Percentiles rank a stretch among this genome's conserved stretches.
Conservation (phyloP, 2,113 vertebrate species). For the Centropus bengalensis region DNA sequence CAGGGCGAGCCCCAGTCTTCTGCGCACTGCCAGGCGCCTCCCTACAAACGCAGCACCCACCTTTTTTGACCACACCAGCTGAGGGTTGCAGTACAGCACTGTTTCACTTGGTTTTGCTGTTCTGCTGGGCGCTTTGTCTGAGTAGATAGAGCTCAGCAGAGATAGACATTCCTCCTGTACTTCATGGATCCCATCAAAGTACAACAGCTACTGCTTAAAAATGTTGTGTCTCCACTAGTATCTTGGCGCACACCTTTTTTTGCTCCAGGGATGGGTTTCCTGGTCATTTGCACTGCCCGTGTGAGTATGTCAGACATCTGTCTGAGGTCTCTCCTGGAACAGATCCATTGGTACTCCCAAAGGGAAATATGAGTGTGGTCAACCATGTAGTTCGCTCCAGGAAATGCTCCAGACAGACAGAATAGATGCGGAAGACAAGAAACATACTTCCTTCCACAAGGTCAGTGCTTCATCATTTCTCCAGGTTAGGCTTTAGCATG, state of each 20-base stretch:
- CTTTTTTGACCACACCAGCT: neutral
- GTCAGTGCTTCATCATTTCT: neutral
- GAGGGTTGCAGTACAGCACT: neutral
- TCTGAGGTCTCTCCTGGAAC: neutral
- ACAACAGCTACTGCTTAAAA: neutral
- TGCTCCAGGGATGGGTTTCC: neutral
- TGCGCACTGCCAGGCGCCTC: neutral
- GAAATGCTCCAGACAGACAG: neutral
- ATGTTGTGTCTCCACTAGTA: neutral
- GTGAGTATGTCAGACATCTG: fast-evolving
- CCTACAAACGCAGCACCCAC: neutral
- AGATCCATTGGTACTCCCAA: neutral
- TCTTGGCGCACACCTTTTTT: neutral
- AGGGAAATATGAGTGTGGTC: neutral
- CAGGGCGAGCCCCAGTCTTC: neutral
- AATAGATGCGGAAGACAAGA: neutral
- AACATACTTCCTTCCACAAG: neutral
- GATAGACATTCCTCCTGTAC: neutral
- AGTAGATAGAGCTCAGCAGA: neutral
- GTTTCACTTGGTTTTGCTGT: neutral
- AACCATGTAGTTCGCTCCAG: neutral
- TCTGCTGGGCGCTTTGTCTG: neutral
- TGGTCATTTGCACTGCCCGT: neutral
- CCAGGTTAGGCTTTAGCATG: neutral
- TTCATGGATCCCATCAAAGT: neutral